Conservation (phyloP, 2,888 invertebrate genomes). For the Drosophila sordidula region DNA sequence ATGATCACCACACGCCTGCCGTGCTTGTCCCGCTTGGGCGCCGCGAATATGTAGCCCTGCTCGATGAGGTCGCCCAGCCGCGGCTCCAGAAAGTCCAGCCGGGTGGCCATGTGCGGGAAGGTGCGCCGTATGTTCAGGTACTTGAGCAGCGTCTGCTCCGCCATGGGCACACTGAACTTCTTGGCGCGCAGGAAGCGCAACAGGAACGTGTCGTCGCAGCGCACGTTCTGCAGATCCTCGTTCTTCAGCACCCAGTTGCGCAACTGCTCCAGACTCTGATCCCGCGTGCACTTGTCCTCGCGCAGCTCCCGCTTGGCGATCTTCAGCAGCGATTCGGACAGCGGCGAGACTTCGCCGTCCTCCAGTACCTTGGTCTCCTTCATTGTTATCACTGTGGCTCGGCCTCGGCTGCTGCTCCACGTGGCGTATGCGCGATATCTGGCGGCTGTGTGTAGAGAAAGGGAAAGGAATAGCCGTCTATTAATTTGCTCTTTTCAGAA, state of each 20-base stretch:
- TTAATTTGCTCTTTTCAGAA: background rate
- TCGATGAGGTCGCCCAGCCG: slow-evolving; percentile 88
- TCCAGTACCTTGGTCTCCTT: slow-evolving; percentile 61
- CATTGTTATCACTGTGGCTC: slow-evolving; percentile 26
- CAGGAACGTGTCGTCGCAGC: slow-evolving; percentile 90
- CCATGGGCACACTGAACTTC: slow-evolving; percentile 92
- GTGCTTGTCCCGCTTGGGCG: slow-evolving; percentile 90
- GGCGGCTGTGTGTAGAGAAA: slow-evolving; percentile 1
- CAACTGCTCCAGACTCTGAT: slow-evolving; percentile 88
- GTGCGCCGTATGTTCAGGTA: slow-evolving; percentile 90
- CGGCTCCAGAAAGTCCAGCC: slow-evolving; percentile 88
- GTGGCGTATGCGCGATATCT: slow-evolving; percentile 39
- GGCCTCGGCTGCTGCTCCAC: slow-evolving; percentile 5
- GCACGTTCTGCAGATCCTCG: slow-evolving; percentile 88
- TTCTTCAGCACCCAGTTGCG: slow-evolving; percentile 90
- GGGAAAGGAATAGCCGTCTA: background rate
- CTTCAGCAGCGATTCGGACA: slow-evolving; percentile 80
- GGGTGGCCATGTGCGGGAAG: slow-evolving; percentile 88
- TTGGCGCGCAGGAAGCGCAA: slow-evolving; percentile 91
- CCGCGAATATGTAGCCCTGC: slow-evolving; percentile 90
- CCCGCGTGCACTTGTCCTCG: slow-evolving; percentile 88
- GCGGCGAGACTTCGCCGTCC: slow-evolving; percentile 39
- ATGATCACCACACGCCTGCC: slow-evolving; percentile 91
- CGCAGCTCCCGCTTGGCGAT: slow-evolving; percentile 89
- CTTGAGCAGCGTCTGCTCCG: slow-evolving; percentile 91